phyloP scores from a whole-genome alignment of 2,113 vertebrate genomes.

The human region DNA sequence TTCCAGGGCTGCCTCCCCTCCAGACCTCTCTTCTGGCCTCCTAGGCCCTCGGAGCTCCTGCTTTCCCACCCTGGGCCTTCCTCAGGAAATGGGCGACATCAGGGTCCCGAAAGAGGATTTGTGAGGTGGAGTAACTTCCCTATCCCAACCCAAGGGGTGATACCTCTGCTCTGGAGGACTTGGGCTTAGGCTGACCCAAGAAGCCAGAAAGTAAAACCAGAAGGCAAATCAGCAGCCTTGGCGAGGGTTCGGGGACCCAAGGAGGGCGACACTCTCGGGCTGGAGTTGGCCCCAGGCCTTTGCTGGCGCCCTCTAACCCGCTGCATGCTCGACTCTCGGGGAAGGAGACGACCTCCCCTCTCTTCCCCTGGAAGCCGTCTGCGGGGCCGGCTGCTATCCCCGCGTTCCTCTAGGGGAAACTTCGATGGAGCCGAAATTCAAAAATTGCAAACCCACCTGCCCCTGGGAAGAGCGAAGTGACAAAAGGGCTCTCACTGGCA shows the following conservation, averaged over 20 bases:
- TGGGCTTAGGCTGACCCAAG: not conserved
- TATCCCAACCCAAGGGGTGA: too few species aligned
- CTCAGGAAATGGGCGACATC: accelerated
- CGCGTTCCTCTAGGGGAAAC: accelerated
- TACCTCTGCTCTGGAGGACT: not conserved
- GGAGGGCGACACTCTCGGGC: accelerated
- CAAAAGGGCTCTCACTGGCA: not conserved
- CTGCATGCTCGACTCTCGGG: accelerated
- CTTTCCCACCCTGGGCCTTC: not conserved
- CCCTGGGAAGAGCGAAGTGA: not conserved
- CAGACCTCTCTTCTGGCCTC: not conserved
- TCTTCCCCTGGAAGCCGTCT: too few species aligned
- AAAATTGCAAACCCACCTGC: not conserved
- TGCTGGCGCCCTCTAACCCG: not conserved
- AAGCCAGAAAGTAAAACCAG: not conserved
- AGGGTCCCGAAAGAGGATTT: not conserved
- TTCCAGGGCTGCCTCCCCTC: not conserved
- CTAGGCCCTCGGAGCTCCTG: accelerated
- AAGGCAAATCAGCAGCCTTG: not conserved
- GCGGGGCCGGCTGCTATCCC: not conserved
- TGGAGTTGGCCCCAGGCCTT: not conserved
- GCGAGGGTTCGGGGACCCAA: accelerated
- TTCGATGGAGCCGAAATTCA: not conserved
- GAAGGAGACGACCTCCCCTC: not conserved
- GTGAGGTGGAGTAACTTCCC: not conserved